Conservation (phyloP, 2,888 invertebrate genomes). For the Chrysodeixis includens region DNA sequence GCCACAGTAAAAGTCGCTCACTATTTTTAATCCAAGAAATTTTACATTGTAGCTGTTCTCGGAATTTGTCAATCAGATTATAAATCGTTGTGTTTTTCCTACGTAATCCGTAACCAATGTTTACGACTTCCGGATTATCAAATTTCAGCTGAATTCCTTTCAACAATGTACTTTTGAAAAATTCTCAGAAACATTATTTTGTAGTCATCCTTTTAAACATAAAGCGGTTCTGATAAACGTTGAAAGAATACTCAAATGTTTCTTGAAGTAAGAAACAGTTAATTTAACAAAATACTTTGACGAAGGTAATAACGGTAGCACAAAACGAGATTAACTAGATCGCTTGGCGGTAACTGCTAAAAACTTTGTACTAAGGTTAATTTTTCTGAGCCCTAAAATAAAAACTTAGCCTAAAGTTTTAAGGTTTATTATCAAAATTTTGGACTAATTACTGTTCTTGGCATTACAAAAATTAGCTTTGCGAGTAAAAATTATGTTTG, state of each 20-base stretch:
- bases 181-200: neutral
- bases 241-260: neutral
- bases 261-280: neutral
- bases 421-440: conserved; percentile 6
- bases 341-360: neutral
- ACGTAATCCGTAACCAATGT: too few relatives aligned
- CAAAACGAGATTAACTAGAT: neutral
- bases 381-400: neutral
- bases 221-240: neutral
- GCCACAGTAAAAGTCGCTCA: too few relatives aligned
- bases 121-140: too few relatives aligned
- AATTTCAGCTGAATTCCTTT: too few relatives aligned
- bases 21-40: too few relatives aligned
- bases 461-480: neutral
- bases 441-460: neutral
- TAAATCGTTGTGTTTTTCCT: too few relatives aligned
- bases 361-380: neutral
- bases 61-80: too few relatives aligned
- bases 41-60: too few relatives aligned
- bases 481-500: neutral
- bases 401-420: neutral
- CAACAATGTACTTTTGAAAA: neutral
- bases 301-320: neutral
- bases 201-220: neutral
- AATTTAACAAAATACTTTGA: neutral